phyloP scores from a whole-genome alignment of 2,113 vertebrate genomes.

The Micronycteris hirsuta region DNA sequence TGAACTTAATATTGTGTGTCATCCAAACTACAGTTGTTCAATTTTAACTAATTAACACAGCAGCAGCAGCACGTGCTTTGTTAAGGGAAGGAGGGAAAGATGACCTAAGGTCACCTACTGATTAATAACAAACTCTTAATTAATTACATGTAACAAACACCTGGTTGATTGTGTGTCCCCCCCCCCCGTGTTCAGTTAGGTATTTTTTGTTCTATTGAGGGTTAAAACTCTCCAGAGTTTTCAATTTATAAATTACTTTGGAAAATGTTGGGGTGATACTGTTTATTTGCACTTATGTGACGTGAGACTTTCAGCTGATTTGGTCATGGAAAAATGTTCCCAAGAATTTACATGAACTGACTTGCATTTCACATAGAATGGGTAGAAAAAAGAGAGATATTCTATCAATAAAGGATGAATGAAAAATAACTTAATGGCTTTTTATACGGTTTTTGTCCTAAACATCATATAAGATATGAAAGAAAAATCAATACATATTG shows the following conservation, averaged over 20 bases:
- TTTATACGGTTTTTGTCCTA: neutral
- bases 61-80: neutral
- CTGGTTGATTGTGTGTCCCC: neutral
- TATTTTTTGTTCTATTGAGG: neutral
- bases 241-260: neutral
- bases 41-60: neutral
- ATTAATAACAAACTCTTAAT: neutral
- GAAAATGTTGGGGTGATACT: neutral
- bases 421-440: too few relatives aligned
- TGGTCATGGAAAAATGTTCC: neutral
- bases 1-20: neutral
- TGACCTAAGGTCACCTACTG: neutral
- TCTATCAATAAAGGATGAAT: neutral
- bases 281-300: neutral
- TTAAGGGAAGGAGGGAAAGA: neutral
- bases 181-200: neutral
- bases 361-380: neutral
- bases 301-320: neutral
- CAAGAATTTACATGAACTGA: neutral
- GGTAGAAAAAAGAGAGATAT: neutral
- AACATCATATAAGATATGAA: neutral
- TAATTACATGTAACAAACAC: neutral
- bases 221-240: neutral
- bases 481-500: neutral
- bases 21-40: neutral